A percentile compares a stretch with the other conserved stretches of the same genome.
Evolutionary conservation across 2,888 invertebrate genomes (phyloP).

Genomic region (Neoaliturus tenellus): DNA sequence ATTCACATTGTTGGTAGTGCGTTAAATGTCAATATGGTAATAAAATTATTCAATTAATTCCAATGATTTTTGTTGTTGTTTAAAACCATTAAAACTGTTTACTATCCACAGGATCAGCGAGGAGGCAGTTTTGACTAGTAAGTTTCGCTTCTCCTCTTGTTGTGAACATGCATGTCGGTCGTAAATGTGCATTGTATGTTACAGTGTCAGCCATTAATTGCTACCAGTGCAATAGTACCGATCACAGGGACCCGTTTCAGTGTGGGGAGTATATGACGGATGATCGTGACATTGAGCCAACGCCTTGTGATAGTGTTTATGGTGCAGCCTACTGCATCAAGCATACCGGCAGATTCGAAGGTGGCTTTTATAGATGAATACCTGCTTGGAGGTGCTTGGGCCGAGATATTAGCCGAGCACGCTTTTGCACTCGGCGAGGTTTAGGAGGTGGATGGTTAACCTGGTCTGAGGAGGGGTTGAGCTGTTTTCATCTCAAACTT

Average conservation of each 20-base stretch:
- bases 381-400: constrained; percentile 9
- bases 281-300: constrained; percentile 79
- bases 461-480: too few relatives aligned
- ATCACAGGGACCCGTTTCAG: constrained; percentile 85
- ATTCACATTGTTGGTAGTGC: too few relatives aligned
- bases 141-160: neutral
- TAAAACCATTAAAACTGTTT: too few relatives aligned
- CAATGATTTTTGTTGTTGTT: too few relatives aligned
- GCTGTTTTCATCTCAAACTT: too few relatives aligned
- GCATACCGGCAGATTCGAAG: constrained; percentile 94
- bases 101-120: neutral
- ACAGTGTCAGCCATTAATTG: constrained; percentile 83
- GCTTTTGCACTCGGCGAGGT: neutral
- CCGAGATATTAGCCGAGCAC: neutral
- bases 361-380: constrained; percentile 73
- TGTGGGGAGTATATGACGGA: constrained; percentile 88
- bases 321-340: constrained; percentile 94
- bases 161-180: neutral
- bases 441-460: neutral
- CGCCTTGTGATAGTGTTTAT: constrained; percentile 86
- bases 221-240: constrained; percentile 93
- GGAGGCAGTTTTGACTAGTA: neutral
- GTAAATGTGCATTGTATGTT: constrained; percentile 69
- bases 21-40: too few relatives aligned
- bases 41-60: too few relatives aligned